phyloP scores from a whole-genome alignment of 2,113 vertebrate genomes.

The Cheilinus undulatus region DNA sequence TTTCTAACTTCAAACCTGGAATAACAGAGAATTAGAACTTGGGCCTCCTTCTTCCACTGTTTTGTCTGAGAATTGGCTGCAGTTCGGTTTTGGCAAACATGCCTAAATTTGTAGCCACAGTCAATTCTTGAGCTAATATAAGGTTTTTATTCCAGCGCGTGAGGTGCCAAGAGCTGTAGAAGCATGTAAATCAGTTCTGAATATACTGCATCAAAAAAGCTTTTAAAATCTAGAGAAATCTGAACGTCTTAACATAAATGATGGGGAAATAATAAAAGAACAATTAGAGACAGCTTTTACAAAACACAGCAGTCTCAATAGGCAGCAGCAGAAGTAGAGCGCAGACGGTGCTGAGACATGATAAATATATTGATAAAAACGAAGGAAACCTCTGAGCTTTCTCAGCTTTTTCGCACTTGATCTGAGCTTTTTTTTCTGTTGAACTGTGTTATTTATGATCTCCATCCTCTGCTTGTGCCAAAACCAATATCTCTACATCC shows the following conservation, averaged over 20 bases:
- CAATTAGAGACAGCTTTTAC: conserved; percentile 20
- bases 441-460: conserved; percentile 69
- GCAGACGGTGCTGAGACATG: conserved; percentile 18
- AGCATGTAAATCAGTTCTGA: conserved; percentile 5
- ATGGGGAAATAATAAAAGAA: conserved; percentile 7
- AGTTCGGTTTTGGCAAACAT: neutral
- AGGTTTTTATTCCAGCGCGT: neutral
- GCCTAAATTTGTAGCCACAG: neutral
- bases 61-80: neutral
- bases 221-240: conserved; percentile 15
- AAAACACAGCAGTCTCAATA: conserved; percentile 16
- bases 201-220: neutral
- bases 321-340: conserved; percentile 21
- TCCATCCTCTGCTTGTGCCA: conserved; percentile 58
- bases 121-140: neutral
- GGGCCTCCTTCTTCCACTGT: neutral
- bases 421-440: conserved; percentile 37
- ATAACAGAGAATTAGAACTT: neutral
- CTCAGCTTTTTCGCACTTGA: conserved; percentile 16
- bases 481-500: conserved; percentile 58
- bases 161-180: conserved; percentile 1
- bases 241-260: conserved; percentile 16
- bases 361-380: conserved; percentile 37
- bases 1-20: neutral
- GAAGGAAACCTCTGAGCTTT: conserved; percentile 10